Conservation (phyloP, 2,888 invertebrate species). For the Drosophila koepferae region DNA sequence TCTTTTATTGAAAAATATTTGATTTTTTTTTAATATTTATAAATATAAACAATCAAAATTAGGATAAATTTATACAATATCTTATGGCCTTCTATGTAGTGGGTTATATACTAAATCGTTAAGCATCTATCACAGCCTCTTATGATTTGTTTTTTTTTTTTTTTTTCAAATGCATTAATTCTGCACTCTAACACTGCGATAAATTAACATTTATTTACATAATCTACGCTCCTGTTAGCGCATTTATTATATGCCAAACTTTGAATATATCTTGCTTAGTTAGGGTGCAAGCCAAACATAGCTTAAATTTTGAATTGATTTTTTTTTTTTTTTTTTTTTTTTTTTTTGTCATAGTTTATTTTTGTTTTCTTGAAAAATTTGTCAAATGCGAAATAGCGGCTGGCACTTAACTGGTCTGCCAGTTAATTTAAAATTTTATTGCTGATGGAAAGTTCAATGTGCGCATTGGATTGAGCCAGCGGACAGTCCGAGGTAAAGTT, state of each 20-base stretch:
- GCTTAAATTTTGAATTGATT: not conserved
- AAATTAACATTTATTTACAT: not conserved
- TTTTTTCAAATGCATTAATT: not conserved
- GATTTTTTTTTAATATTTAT: not conserved
- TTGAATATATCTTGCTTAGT: not conserved
- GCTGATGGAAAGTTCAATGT: conserved; percentile 68
- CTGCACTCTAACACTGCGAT: not conserved
- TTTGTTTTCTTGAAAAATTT: conserved; percentile 49
- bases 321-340: conserved; percentile 20
- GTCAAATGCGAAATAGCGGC: conserved; percentile 67
- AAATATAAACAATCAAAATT: not conserved
- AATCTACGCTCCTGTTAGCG: not conserved
- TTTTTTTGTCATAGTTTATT: not conserved
- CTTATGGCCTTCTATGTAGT: too few relatives aligned
- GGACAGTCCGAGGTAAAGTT: conserved; percentile 35
- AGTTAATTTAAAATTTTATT: conserved; percentile 64
- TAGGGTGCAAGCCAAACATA: conserved; percentile 13
- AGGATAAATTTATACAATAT: not conserved
- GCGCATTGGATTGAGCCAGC: conserved; percentile 52
- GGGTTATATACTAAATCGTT: too few relatives aligned
- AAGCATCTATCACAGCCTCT: too few relatives aligned
- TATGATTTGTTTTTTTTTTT: too few relatives aligned
- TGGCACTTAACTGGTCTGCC: conserved; percentile 68
- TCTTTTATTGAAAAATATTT: not conserved
- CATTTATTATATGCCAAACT: not conserved